A percentile compares a stretch with the other conserved stretches of the same genome.
Evolutionary conservation across 2,797 vertebrate species (phyloP).

Genomic region (Eleutherodactylus coqui): DNA sequence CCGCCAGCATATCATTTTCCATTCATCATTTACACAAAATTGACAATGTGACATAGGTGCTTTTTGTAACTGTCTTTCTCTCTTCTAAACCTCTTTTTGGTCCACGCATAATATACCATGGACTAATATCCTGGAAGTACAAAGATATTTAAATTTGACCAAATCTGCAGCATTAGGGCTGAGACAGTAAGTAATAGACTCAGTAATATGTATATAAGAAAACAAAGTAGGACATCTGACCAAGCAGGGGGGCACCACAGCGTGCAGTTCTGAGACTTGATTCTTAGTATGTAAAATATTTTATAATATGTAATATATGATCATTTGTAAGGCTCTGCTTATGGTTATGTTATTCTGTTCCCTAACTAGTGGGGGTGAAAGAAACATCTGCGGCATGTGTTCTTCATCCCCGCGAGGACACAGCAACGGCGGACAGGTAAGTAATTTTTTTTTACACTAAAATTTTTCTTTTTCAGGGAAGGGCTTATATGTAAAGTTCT

Average conservation of each 20-base stretch:
- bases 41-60: not conserved
- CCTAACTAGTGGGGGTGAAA: too few species aligned
- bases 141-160: not conserved
- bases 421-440: too few species aligned
- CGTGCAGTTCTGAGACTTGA: not conserved
- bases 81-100: not conserved
- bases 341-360: too few species aligned
- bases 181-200: conserved; percentile 40
- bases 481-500: too few species aligned
- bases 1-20: not conserved
- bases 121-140: not conserved
- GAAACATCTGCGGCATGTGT: too few species aligned
- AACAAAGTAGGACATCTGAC: not conserved
- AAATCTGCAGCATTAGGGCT: not conserved
- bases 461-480: too few species aligned
- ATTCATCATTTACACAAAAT: not conserved
- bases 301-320: not conserved
- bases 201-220: not conserved
- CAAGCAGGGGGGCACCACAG: not conserved
- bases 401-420: too few species aligned
- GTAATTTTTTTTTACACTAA: too few species aligned
- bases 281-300: not conserved
- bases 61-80: conserved; percentile 1
- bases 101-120: not conserved
- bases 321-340: too few species aligned